Percentiles rank a stretch among this genome's conserved stretches.
Conservation (phyloP, 2,113 vertebrate genomes). For the Meleagris gallopavo region DNA sequence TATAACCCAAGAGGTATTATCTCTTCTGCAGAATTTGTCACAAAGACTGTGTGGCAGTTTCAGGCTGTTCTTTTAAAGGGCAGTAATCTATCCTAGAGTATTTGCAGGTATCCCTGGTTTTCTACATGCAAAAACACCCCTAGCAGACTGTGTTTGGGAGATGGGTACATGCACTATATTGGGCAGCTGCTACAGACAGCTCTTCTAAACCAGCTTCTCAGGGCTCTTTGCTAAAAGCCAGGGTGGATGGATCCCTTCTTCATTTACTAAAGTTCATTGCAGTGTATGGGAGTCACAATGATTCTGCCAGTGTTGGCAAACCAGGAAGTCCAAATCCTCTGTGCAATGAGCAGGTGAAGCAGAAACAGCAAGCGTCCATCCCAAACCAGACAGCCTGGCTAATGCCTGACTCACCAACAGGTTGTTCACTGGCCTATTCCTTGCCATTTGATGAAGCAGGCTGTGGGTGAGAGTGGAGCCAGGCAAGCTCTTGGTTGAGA, state of each 20-base stretch:
- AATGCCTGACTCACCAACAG: background rate
- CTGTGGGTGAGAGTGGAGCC: background rate
- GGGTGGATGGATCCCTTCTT: background rate
- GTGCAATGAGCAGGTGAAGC: accelerated
- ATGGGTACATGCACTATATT: background rate
- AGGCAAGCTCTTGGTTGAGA: background rate
- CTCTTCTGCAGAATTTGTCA: background rate
- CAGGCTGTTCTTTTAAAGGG: background rate
- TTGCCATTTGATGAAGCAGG: background rate
- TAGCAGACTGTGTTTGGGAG: background rate
- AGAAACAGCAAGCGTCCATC: background rate
- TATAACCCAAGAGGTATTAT: background rate
- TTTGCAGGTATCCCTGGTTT: background rate
- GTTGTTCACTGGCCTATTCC: accelerated
- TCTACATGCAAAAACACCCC: background rate
- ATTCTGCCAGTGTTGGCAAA: background rate
- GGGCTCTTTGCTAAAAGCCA: background rate
- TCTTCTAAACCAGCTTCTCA: background rate
- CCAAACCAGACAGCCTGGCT: background rate
- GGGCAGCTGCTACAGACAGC: background rate
- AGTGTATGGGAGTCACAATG: too few relatives aligned
- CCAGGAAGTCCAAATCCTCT: background rate
- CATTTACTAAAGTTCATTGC: background rate
- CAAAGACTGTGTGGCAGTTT: background rate
- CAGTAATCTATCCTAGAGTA: background rate